A percentile compares a stretch with the other conserved stretches of the same genome.
Evolutionary conservation across 1,140 invertebrate genomes (phyloP).

Genomic region (Macrobrachium rosenbergii): DNA sequence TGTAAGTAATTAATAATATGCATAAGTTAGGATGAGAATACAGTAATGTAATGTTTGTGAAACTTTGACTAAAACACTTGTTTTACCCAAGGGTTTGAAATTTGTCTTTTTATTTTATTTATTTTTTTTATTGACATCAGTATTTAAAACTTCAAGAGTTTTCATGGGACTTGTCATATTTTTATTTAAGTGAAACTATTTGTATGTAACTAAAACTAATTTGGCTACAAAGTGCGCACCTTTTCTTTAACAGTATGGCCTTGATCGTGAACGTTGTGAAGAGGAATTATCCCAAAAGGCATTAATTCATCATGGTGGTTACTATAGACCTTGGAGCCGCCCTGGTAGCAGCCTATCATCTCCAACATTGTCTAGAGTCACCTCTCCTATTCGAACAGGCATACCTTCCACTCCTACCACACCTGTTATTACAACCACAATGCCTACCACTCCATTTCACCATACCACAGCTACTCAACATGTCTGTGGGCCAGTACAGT

Average conservation of each 20-base stretch:
- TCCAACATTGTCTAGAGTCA: slow-evolving; percentile 36
- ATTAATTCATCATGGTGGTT: slow-evolving; percentile 55
- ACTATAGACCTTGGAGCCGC: slow-evolving; percentile 61
- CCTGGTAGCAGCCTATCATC: slow-evolving; percentile 35
- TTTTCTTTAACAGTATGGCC: slow-evolving; percentile 60
- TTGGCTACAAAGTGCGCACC: too few species aligned
- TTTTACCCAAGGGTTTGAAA: too few species aligned
- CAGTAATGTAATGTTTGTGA: too few species aligned
- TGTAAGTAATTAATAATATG: too few species aligned
- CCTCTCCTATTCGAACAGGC: slow-evolving; percentile 55
- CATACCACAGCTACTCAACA: slow-evolving; percentile 40
- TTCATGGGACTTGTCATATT: too few species aligned
- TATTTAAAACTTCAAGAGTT: too few species aligned
- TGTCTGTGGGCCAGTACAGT: slow-evolving; percentile 41
- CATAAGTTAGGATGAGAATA: too few species aligned
- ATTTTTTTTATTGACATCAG: too few species aligned
- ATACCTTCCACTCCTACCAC: slow-evolving; percentile 59
- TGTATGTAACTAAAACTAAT: too few species aligned
- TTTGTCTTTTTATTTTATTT: too few species aligned
- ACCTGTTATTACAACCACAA: slow-evolving; percentile 41
- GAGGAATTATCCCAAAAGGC: slow-evolving; percentile 57
- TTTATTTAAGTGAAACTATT: too few species aligned
- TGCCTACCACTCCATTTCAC: slow-evolving; percentile 13
- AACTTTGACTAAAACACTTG: too few species aligned
- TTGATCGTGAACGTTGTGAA: slow-evolving; percentile 63